A percentile compares a stretch with the other conserved stretches of the same genome.
Conservation (phyloP, 2,888 invertebrate genomes). For the Sabatieria punctata region DNA sequence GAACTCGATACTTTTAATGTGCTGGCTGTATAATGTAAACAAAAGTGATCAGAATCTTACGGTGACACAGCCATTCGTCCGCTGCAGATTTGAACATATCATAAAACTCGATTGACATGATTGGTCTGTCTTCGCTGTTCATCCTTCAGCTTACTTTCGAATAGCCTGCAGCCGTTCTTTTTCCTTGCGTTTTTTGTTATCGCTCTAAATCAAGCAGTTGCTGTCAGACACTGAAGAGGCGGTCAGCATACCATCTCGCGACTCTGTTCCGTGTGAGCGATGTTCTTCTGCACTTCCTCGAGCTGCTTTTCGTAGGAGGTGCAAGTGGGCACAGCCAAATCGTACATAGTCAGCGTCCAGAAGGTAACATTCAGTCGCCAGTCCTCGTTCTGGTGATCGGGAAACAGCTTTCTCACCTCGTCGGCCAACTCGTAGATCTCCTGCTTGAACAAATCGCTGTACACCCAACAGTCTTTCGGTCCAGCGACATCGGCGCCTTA, state of each 20-base stretch:
- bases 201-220: constrained; percentile 40
- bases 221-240: too few species aligned
- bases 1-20: too few species aligned
- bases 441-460: constrained; percentile 12
- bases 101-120: constrained; percentile 68
- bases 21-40: too few species aligned
- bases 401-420: constrained; percentile 63
- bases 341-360: constrained; percentile 94
- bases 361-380: constrained; percentile 69
- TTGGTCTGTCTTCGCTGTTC: constrained; percentile 82
- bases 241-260: constrained; percentile 22
- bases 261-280: constrained; percentile 29
- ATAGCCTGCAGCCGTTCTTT: constrained; percentile 70
- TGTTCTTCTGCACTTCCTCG: constrained; percentile 49
- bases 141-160: constrained; percentile 76
- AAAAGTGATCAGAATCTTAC: too few species aligned
- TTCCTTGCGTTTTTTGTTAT: constrained; percentile 76
- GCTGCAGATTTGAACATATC: constrained; percentile 2
- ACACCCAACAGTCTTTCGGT: too few species aligned
- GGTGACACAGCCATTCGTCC: too few species aligned
- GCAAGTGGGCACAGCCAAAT: constrained; percentile 65
- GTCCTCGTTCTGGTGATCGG: constrained; percentile 55
- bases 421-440: constrained; percentile 45
- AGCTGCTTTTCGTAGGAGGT: constrained; percentile 81
- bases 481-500: too few species aligned